Base-by-base conservation (phyloP, 2,888 invertebrate genomes). In the Melieria picta region DNA sequence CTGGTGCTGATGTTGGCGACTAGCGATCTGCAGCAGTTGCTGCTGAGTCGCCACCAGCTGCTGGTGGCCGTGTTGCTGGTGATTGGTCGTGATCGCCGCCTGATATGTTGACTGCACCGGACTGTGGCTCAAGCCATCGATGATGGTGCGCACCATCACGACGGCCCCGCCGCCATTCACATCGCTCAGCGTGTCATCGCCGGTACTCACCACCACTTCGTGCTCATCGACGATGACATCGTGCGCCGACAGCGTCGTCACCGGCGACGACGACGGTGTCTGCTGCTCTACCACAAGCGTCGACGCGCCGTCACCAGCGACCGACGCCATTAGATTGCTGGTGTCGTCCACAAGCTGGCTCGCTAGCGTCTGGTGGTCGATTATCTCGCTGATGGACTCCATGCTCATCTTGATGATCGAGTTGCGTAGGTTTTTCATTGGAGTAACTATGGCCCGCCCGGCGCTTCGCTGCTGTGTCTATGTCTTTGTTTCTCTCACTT, bases 331-430 rank as follows among this genome's bases (percentile, higher is more conserved):
- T 47, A 83, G 75, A 47, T 81, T 81, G 45, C 87, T 86, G 75
- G 89, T 80, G 71, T 86, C 86, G 13, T 81, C 79, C 48, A 83
- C 82, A 71, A 87, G 77, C 71, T 86, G 85, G 81, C 89, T 89
- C 80, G 87, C 88, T 78, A 89, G 87, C 79, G 88, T 84, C 83
- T 89, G 89, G 82, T 89, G 88, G 83, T 90, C 89, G 82, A 90
- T 89, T 86, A 90, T 90, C 81, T 90, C 89, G 82, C 88, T 89
- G 82, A 90, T 88, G 81, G 89, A 89, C 82, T 90, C 89, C 89
- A 90, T 90, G 77, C 80, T 78, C 75, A 76, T 74, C 50, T 70
- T 72, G 9, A 70, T 72, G 11, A 72, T 74, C 0, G 70, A 72
- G 58, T 66, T 65, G 10, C 67, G 62, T 11, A 72, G 68, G 13